Percentiles rank a stretch among this genome's conserved stretches.
These are phyloP conservation scores for Agonopterix alstromeriana DNA, from an alignment of 2,888 invertebrate species.

Conservation along the genomic window DNA sequence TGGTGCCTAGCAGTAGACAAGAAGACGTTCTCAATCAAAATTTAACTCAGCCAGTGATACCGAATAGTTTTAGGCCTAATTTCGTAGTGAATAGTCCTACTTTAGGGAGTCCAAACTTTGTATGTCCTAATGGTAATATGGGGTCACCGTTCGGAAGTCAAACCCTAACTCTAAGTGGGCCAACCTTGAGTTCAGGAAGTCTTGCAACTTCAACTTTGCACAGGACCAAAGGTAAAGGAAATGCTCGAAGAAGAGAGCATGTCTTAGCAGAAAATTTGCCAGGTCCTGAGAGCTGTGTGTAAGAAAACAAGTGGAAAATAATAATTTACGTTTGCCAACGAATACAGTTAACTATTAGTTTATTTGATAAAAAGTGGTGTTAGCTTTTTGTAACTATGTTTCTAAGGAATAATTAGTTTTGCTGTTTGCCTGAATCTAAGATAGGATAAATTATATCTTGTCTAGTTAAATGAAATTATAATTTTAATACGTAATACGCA, in stretches of 20 bases:
- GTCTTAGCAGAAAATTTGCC: slow-evolving; percentile 90
- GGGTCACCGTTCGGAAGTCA: slow-evolving; percentile 63
- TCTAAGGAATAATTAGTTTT: no score
- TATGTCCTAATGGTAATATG: slow-evolving; percentile 64
- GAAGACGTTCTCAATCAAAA: slow-evolving; percentile 64
- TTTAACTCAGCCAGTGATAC: slow-evolving; percentile 40
- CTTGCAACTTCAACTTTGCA: slow-evolving; percentile 64
- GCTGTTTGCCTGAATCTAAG: no score
- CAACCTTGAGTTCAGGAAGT: slow-evolving; percentile 64
- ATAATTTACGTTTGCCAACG: neutral
- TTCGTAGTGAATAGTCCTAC: slow-evolving; percentile 64
- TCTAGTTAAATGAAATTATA: no score
- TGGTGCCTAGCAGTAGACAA: slow-evolving; percentile 44
- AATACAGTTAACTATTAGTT: slow-evolving; percentile 36
- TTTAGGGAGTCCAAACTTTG: slow-evolving; percentile 68
- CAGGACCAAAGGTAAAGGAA: slow-evolving; percentile 71
- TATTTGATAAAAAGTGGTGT: slow-evolving; percentile 15
- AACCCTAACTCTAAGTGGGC: slow-evolving; percentile 51
- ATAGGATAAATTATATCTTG: no score
- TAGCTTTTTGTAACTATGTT: no score
- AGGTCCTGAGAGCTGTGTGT: slow-evolving; percentile 93
- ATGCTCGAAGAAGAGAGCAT: slow-evolving; percentile 80
- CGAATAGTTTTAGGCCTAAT: slow-evolving; percentile 60
- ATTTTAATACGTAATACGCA: no score
- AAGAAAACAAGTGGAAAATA: slow-evolving; percentile 13